Conservation (phyloP, 2,888 invertebrate genomes). For the Meteorus colon region DNA sequence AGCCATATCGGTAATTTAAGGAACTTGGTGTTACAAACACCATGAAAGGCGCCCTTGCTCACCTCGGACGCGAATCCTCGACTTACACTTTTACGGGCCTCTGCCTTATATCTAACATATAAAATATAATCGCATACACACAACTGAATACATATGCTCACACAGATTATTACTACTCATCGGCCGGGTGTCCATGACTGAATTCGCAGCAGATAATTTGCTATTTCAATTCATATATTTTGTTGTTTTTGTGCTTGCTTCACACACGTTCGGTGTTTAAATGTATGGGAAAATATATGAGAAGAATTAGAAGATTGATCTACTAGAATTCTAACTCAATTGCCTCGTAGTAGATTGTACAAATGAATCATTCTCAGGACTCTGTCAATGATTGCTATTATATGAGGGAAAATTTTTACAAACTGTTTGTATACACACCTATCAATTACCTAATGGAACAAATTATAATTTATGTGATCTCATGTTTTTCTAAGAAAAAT, state of each 20-base stretch:
- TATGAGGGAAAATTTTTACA: conserved; percentile 23
- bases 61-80: conserved; percentile 58
- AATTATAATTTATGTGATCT: conserved; percentile 5
- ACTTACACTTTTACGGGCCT: conserved; percentile 52
- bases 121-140: background rate
- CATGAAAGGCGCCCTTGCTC: conserved; percentile 56
- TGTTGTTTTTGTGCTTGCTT: conserved; percentile 17
- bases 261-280: background rate
- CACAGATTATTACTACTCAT: conserved; percentile 36
- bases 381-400: conserved; percentile 29
- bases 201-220: conserved; percentile 31
- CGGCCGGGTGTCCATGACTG: conserved; percentile 41
- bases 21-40: conserved; percentile 43
- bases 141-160: background rate
- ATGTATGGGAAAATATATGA: background rate
- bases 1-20: conserved; percentile 39
- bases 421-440: conserved; percentile 17
- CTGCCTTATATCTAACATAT: background rate
- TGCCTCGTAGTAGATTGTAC: background rate
- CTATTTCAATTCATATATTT: conserved; percentile 33
- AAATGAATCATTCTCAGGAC: conserved; percentile 18
- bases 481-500: background rate
- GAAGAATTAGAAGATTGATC: background rate
- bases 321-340: background rate
- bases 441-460: conserved; percentile 21